These are phyloP conservation scores for Cryptocephalus primarius DNA, from an alignment of 2,888 invertebrate species.

Conservation along the genomic window DNA sequence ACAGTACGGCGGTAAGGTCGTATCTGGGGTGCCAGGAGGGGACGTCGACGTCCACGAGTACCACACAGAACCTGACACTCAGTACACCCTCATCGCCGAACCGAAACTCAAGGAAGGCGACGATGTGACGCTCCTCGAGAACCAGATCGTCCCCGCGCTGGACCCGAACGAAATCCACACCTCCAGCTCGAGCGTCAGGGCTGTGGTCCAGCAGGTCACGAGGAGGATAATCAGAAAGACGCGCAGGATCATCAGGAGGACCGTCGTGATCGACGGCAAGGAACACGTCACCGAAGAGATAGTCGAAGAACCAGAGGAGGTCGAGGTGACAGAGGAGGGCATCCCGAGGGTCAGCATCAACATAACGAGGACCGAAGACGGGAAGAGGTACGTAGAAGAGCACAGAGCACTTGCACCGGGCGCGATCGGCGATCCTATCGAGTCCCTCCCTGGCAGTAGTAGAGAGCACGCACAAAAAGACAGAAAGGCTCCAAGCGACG, in stretches of 20 bases:
- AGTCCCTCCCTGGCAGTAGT: slow-evolving; percentile 15
- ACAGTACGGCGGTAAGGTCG: slow-evolving; percentile 52
- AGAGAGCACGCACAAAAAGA: slow-evolving; percentile 18
- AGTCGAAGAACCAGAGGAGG: slow-evolving; percentile 72
- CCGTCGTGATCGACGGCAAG: slow-evolving; percentile 71
- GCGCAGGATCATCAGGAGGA: slow-evolving; percentile 61
- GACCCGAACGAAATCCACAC: slow-evolving; percentile 40
- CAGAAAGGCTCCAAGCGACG: slow-evolving; percentile 23
- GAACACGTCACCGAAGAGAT: slow-evolving; percentile 76
- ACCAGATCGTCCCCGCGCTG: slow-evolving; percentile 24
- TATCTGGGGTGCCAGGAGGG: slow-evolving; percentile 51
- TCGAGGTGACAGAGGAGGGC: slow-evolving; percentile 60
- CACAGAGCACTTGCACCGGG: slow-evolving; percentile 14
- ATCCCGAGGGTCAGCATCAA: slow-evolving; percentile 62
- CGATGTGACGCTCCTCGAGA: slow-evolving; percentile 34
- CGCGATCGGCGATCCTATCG: slow-evolving; percentile 10
- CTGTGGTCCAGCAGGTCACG: slow-evolving; percentile 74
- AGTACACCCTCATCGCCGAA: slow-evolving; percentile 41
- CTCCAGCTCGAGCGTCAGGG: slow-evolving; percentile 61
- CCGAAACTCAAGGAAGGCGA: slow-evolving; percentile 37
- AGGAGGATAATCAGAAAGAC: slow-evolving; percentile 65
- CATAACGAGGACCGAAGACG: slow-evolving; percentile 47
- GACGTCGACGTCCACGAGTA: slow-evolving; percentile 55
- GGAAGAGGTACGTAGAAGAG: slow-evolving; percentile 36
- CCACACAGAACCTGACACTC: slow-evolving; percentile 49